Evolutionary conservation across 2,797 vertebrate species (phyloP), one percentile per base, ranked within the genome.

Genomic region (Alca torda): DNA sequence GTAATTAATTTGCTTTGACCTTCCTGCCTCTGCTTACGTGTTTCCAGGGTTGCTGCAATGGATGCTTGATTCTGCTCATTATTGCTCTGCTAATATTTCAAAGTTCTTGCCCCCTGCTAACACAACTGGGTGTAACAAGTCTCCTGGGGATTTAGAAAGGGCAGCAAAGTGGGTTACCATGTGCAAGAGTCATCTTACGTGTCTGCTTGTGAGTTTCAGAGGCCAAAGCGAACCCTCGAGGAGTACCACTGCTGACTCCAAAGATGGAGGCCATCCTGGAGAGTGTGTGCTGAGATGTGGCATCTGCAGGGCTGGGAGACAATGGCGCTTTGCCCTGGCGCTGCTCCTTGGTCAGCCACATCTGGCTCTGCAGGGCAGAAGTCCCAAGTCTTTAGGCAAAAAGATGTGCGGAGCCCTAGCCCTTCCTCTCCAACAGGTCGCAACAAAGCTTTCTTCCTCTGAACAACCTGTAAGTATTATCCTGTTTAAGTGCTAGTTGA

Each of bases 271-370:
- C 18, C 33, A 19, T 2, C 15, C 19, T 30, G 24, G 20, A 25
- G n/a, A 23, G 48, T 0, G 3, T 3, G n/a, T 6, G 18, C 37
- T 8, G 78, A 51, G 64, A 35, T 1, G 3, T 0, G 48, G 41
- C 3, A n/a, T 7, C 73, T 4, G 30, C 19, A 5, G 63, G 17
- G 43, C 51, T 33, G 75, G 13, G 35, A 12, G 3, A 6, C 5
- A 15, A 53, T 11, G 51, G 10, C 2, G 5, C 17, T 23, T 18
- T n/a, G 50, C 45, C 57, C 35, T 12, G 39, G 21, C 21, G 45
- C 15, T 13, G 35, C 57, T 43, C 41, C 41, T 33, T 0, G 2
- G 1, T 11, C 77, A 35, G 28, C 24, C 14, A 4, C 1, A 6
- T 2, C 45, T 6, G 41, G 41, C 9, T 41, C 63, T 23, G 43